Conservation (phyloP, 1,140 invertebrate species). For the Drosophila miranda region DNA sequence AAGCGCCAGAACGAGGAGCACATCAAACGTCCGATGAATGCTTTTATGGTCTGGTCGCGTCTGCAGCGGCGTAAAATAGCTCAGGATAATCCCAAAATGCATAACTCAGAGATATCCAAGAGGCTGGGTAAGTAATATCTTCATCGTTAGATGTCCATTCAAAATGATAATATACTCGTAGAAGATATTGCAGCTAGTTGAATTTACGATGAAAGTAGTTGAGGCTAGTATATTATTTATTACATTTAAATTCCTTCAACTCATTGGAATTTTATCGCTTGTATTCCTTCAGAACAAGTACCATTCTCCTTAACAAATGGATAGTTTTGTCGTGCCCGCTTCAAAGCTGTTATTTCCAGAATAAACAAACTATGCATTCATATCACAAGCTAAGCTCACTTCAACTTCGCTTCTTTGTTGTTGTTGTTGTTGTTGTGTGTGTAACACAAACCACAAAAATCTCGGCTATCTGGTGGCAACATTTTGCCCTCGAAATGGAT, state of each 20-base stretch:
- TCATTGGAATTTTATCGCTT: too few relatives aligned
- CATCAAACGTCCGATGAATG: slow-evolving; percentile 90
- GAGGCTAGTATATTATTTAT: too few relatives aligned
- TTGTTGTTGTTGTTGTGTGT: slow-evolving; percentile 18
- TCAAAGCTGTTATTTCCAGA: slow-evolving; percentile 21
- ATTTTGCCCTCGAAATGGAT: slow-evolving; percentile 43
- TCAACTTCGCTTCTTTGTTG: neutral
- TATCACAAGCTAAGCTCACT: slow-evolving; percentile 19
- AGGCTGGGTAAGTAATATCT: slow-evolving; percentile 88
- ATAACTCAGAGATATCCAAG: slow-evolving; percentile 98
- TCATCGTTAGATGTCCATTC: too few relatives aligned
- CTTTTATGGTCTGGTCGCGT: slow-evolving; percentile 93
- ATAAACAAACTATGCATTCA: slow-evolving; percentile 39
- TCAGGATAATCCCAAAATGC: slow-evolving; percentile 99
- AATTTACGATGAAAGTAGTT: neutral
- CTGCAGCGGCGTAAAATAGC: slow-evolving; percentile 95
- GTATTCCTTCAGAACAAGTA: too few relatives aligned
- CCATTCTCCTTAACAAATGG: too few relatives aligned
- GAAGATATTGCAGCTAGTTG: neutral
- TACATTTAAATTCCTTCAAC: too few relatives aligned
- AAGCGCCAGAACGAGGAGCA: slow-evolving; percentile 83
- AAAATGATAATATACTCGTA: too few relatives aligned
- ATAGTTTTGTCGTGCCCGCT: neutral
- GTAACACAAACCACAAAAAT: slow-evolving; percentile 43
- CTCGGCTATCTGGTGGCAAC: slow-evolving; percentile 42